Evolutionary conservation across 2,888 invertebrate species (phyloP).

Genomic region (Acronicta aceris): DNA sequence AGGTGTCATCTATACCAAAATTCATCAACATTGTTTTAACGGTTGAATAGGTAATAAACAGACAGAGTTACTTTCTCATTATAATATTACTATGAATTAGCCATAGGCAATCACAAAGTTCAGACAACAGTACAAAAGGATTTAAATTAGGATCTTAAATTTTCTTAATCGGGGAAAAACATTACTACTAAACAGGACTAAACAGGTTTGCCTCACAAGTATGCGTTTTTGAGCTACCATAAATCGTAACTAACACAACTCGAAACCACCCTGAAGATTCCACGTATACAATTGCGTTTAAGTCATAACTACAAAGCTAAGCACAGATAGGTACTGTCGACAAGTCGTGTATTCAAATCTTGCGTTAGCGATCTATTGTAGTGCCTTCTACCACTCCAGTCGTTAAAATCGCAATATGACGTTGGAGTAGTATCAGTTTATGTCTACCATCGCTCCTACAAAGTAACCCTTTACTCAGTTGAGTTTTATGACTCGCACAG

Average conservation of each 20-base stretch:
- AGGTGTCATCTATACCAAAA: too few relatives aligned
- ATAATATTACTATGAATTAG: too few relatives aligned
- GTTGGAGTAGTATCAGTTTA: conserved; percentile 16
- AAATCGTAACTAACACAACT: background rate
- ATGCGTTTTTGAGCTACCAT: background rate
- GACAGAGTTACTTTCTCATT: too few relatives aligned
- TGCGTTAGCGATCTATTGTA: conserved; percentile 18
- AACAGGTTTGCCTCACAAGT: background rate
- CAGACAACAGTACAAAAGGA: too few relatives aligned
- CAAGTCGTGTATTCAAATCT: background rate
- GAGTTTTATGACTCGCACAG: conserved; percentile 24
- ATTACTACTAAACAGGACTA: background rate
- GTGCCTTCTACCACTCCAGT: conserved; percentile 24
- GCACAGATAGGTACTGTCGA: background rate
- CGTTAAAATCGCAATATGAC: conserved; percentile 32
- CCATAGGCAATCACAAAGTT: too few relatives aligned
- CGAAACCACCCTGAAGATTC: background rate
- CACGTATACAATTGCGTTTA: background rate
- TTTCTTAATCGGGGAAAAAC: background rate
- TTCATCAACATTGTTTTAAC: too few relatives aligned
- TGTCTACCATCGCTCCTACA: conserved; percentile 37
- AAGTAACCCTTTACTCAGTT: conserved; percentile 37
- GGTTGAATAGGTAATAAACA: too few relatives aligned
- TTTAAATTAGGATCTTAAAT: too few relatives aligned
- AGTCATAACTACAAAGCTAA: background rate